phyloP scores from a whole-genome alignment of 2,113 vertebrate genomes.

The Heliornis fulica region DNA sequence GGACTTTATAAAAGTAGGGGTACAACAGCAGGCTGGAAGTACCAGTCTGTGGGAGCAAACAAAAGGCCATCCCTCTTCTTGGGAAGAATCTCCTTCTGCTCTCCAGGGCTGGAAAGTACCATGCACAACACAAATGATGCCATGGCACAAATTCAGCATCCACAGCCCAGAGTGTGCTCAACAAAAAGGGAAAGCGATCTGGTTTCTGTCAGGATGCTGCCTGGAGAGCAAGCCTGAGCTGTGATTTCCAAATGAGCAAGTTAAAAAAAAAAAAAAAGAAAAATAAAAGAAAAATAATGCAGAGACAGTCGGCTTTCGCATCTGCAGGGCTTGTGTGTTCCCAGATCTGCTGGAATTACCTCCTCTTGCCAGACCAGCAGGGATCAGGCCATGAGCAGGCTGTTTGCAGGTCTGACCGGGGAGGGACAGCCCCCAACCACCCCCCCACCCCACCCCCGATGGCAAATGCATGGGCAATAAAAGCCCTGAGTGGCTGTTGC shows the following conservation, averaged over 20 bases:
- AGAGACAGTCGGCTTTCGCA: neutral
- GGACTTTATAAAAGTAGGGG: neutral
- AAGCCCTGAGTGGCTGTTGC: neutral
- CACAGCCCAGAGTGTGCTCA: neutral
- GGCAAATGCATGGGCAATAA: neutral
- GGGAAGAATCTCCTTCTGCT: neutral
- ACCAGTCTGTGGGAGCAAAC: accelerated
- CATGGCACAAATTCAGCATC: neutral
- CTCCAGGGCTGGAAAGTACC: neutral
- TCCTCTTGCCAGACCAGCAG: neutral
- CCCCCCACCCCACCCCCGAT: accelerated
- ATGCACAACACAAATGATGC: neutral
- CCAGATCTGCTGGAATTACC: neutral
- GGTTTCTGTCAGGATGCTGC: neutral
- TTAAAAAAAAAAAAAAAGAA: too few species aligned
- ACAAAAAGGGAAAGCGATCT: neutral
- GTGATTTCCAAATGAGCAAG: neutral
- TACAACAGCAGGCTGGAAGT: neutral
- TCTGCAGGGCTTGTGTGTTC: neutral
- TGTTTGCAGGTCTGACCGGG: neutral
- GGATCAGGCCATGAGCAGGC: neutral
- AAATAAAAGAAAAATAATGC: neutral
- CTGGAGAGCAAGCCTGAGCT: neutral
- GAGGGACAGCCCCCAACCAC: too few species aligned
- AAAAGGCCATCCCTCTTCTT: neutral